Percentiles rank a stretch among this genome's conserved stretches.
Conservation (phyloP, 1,140 invertebrate genomes). For the Drosophila nigrodunni region DNA sequence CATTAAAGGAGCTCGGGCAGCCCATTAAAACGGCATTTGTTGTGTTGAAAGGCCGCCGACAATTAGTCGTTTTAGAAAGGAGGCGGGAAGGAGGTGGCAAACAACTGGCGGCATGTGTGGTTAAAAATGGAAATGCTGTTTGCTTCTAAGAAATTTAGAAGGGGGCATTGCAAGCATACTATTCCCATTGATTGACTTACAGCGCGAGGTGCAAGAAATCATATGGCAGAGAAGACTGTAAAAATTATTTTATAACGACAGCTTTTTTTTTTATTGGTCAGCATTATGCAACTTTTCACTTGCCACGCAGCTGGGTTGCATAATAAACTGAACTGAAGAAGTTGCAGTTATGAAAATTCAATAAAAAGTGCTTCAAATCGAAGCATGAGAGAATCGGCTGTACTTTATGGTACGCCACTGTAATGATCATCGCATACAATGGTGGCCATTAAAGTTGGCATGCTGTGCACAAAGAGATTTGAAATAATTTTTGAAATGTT, state of each 20-base stretch:
- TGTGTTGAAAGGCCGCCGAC: constrained; percentile 64
- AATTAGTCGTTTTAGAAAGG: constrained; percentile 54
- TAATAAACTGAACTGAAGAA: constrained; percentile 12
- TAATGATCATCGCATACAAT: neutral
- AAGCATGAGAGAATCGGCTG: neutral
- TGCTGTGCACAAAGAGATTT: neutral
- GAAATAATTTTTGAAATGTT: neutral
- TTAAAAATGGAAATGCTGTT: constrained; percentile 67
- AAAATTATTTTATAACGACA: neutral
- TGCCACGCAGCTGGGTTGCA: neutral
- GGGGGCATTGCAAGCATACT: constrained; percentile 30
- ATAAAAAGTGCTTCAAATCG: neutral
- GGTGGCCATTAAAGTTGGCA: neutral
- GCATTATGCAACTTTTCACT: constrained; percentile 8
- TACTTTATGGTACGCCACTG: neutral
- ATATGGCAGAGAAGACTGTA: neutral
- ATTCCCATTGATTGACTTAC: constrained; percentile 43
- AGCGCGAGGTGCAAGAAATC: constrained; percentile 13
- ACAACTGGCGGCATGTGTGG: constrained; percentile 35
- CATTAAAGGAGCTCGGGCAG: constrained; percentile 42
- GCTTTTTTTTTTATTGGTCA: neutral
- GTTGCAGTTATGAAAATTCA: constrained; percentile 12
- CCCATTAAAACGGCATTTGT: constrained; percentile 69
- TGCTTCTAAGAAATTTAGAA: constrained; percentile 26
- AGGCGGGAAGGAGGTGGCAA: neutral